Evolutionary conservation across 2,797 vertebrate species (phyloP).

Genomic region (Australoheros facetus): DNA sequence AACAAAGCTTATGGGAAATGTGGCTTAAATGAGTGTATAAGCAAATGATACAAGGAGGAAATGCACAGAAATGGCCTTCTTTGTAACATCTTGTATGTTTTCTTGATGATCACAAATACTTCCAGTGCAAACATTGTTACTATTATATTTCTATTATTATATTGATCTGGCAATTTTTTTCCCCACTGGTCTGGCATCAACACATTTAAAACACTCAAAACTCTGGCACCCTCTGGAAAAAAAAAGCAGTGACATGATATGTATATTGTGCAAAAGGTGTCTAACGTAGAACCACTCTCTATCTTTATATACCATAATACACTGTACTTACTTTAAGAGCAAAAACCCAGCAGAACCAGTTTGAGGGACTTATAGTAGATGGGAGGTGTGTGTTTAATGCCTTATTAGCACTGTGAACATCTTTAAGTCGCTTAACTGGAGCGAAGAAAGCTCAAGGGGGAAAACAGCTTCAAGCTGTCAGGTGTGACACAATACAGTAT

Average conservation of each 20-base stretch:
- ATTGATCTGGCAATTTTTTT: not conserved
- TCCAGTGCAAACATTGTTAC: not conserved
- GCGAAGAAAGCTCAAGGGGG: not conserved
- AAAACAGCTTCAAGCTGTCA: not conserved
- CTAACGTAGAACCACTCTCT: slow-evolving; percentile 4
- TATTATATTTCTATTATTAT: not conserved
- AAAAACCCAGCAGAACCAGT: slow-evolving; percentile 11
- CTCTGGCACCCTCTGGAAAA: not conserved
- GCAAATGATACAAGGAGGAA: not conserved
- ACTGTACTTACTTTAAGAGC: not conserved
- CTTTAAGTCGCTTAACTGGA: not conserved
- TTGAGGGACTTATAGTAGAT: not conserved
- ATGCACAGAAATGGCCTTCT: not conserved
- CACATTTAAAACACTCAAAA: not conserved
- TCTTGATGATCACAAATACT: not conserved
- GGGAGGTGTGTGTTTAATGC: not conserved
- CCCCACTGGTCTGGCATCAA: not conserved
- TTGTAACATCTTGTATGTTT: not conserved
- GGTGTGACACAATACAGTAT: not conserved
- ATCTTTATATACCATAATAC: not conserved
- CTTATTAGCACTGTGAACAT: not conserved
- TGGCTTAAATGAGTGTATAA: not conserved
- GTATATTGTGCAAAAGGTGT: not conserved
- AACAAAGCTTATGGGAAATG: not conserved
- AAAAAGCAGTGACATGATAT: not conserved